Evolutionary conservation across 2,113 vertebrate species (phyloP).

Genomic region (Eulemur macaco): DNA sequence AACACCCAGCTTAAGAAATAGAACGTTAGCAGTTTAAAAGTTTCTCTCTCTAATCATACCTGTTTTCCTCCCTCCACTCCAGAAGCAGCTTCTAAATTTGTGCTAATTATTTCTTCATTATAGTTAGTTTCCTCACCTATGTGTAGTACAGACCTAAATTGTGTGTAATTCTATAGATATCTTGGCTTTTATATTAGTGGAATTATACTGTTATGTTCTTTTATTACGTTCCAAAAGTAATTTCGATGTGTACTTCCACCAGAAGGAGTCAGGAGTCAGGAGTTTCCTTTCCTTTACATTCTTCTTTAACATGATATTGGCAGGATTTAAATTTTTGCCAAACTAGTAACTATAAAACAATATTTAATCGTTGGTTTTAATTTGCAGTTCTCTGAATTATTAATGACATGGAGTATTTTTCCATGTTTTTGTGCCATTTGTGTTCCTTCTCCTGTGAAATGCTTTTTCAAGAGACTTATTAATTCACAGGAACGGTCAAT

Average conservation of each 20-base stretch:
- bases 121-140: neutral
- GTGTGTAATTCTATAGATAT: neutral
- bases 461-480: neutral
- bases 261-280: neutral
- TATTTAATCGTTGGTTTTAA: neutral
- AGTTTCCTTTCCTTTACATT: neutral
- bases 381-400: neutral
- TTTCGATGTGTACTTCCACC: neutral
- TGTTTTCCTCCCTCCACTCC: neutral
- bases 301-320: neutral
- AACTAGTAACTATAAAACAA: neutral
- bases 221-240: constrained; percentile 28
- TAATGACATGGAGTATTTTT: neutral
- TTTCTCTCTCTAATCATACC: neutral
- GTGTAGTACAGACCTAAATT: neutral
- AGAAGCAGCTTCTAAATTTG: neutral
- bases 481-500: neutral
- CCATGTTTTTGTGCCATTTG: neutral
- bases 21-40: constrained; percentile 32
- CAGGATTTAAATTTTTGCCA: neutral
- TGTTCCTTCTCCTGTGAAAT: neutral
- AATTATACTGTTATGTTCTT: neutral
- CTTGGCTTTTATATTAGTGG: neutral
- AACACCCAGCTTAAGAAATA: neutral
- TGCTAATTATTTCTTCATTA: neutral